These are phyloP conservation scores for Myodes glareolus DNA, from an alignment of 2,113 vertebrate species.

Conservation along the genomic window DNA sequence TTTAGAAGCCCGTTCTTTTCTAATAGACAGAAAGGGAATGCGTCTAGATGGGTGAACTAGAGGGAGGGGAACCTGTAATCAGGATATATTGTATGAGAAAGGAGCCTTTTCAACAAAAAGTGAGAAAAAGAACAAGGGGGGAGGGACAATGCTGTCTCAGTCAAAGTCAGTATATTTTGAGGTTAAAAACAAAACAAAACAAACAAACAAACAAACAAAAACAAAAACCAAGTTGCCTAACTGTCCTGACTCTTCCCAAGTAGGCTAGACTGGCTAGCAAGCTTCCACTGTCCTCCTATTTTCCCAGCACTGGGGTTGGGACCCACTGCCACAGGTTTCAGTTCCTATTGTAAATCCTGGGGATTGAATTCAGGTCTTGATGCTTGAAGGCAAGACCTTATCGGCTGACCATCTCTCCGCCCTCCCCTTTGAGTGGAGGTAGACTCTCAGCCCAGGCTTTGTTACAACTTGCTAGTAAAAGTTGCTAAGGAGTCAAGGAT, in stretches of 20 bases:
- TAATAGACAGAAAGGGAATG: not conserved
- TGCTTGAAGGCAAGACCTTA: not conserved
- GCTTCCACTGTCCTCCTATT: not conserved
- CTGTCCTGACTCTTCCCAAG: not conserved
- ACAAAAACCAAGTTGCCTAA: not conserved
- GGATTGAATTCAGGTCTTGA: not conserved
- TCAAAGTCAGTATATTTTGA: not conserved
- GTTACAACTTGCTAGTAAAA: not conserved
- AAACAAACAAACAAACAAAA: no score
- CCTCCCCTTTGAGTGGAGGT: not conserved
- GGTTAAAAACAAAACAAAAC: not conserved
- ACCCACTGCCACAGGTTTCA: no score
- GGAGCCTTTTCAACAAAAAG: not conserved
- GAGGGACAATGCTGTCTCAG: not conserved
- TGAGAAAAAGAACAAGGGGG: not conserved
- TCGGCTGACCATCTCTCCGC: rapidly evolving
- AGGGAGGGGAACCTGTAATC: not conserved
- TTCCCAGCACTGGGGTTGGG: not conserved
- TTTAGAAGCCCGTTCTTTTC: not conserved
- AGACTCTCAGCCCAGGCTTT: not conserved
- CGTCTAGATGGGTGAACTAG: not conserved
- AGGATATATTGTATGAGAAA: not conserved
- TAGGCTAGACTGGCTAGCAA: not conserved
- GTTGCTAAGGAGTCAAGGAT: not conserved
- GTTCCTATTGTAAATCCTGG: not conserved